Base-by-base conservation (phyloP, 2,888 invertebrate genomes). In the Lobophora halterata region DNA sequence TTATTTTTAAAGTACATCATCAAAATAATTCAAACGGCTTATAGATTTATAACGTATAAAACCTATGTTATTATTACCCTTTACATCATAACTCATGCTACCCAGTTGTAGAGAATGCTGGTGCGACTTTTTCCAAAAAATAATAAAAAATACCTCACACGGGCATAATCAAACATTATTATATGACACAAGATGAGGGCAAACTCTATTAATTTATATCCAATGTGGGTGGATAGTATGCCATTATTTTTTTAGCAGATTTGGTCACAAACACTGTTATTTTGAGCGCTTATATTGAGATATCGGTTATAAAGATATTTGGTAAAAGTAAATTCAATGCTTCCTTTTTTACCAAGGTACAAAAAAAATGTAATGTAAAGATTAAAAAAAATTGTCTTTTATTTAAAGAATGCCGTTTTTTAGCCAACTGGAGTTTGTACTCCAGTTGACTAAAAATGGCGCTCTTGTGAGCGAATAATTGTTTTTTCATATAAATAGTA, bases 171-270 rank as follows among this genome's bases (percentile, higher is more conserved):
- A 74, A 75, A 69, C 68, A 76, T 82, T 79, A 83, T 85, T 82
- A 82, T 77, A 80, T 69, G 78, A 79, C 80, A 80, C 67, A 66
- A 52, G 71, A 86, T 85, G 76, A 75, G 86, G 86, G 85, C 70
- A 75, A 72, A 77, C 78, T 79, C 80, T 86, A 86, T 86, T 87
- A 87, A 86, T 87, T 87, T 87, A 85, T 85, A 79, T 73, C 81
- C 85, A 72, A 86, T 86, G 87, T 86, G 87, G 87, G 86, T 82
- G 87, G 86, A 79, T 85, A 85, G 55, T 71, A 80, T 77, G 75
- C 73, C 66, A 87, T 87, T 85, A 85, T 73, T 76, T 79, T 76
- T 77, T 74, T 75, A 68, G 65, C 59, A 36, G 43, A 36, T 5
- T 30, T 46, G 64, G 58, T 72, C 71, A 65, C 67, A 62, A 79